These are phyloP conservation scores for Muraenolepis orangiensis DNA, from an alignment of 2,797 vertebrate genomes.

Conservation along the genomic window DNA sequence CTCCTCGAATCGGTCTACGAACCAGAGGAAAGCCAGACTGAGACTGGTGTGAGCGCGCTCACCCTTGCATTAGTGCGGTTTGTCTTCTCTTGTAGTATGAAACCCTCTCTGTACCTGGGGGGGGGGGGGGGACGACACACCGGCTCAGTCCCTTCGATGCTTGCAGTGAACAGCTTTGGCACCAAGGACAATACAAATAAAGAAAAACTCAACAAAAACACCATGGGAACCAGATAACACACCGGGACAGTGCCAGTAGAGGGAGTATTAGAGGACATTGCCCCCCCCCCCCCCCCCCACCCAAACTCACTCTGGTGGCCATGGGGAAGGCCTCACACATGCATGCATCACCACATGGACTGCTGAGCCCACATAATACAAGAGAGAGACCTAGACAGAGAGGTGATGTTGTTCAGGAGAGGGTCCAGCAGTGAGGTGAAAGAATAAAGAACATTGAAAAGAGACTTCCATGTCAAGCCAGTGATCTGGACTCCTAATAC, in stretches of 20 bases:
- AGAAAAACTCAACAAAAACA: neutral
- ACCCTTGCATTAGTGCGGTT: neutral
- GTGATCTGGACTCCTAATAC: neutral
- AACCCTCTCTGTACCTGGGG: neutral
- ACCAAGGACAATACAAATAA: neutral
- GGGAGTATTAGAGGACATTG: conserved; percentile 10
- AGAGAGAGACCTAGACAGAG: conserved; percentile 30
- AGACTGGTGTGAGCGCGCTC: conserved; percentile 37
- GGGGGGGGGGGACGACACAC: too few species aligned
- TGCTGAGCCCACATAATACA: conserved; percentile 4
- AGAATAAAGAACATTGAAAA: conserved; percentile 5
- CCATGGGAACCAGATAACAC: neutral
- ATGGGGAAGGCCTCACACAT: conserved; percentile 31
- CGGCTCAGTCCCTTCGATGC: neutral
- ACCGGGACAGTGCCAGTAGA: conserved; percentile 5
- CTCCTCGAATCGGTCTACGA: conserved; percentile 43
- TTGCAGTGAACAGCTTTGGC: conserved; percentile 3
- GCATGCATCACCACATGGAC: conserved; percentile 43
- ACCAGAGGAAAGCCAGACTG: conserved; percentile 23
- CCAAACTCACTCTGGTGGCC: neutral
- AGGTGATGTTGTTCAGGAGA: neutral
- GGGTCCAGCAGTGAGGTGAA: neutral
- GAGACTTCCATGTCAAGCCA: conserved; percentile 12
- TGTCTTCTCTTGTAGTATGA: neutral
- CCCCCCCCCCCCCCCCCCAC: neutral